Conservation (phyloP, 2,797 vertebrate genomes). For the Eremophila alpestris region DNA sequence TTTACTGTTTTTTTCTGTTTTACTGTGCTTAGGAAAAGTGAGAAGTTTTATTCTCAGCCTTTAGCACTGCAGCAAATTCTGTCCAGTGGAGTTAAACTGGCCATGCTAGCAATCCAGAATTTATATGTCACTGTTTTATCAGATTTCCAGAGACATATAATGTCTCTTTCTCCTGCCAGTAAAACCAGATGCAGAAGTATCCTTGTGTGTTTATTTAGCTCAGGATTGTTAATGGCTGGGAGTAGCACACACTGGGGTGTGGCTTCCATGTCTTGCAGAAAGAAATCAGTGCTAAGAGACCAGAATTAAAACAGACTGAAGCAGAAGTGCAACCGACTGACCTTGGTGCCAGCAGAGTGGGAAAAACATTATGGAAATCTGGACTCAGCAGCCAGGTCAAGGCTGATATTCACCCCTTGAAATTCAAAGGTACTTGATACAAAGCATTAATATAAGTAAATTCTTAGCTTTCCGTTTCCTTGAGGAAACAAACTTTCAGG, state of each 20-base stretch:
- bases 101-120: not conserved
- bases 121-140: conserved; percentile 59
- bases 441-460: not conserved
- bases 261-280: conserved; percentile 33
- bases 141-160: conserved; percentile 63
- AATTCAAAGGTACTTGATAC: conserved; percentile 14
- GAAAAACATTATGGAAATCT: not conserved
- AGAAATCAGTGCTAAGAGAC: not conserved
- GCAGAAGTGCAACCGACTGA: not conserved
- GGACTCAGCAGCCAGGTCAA: not conserved
- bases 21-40: not conserved
- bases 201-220: conserved; percentile 54
- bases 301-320: conserved; percentile 25
- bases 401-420: not conserved
- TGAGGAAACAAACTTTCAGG: conserved; percentile 39
- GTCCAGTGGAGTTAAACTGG: not conserved
- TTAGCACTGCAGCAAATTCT: not conserved
- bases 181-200: conserved; percentile 64
- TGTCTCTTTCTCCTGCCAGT: conserved; percentile 57
- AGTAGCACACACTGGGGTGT: conserved; percentile 44
- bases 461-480: conserved; percentile 10
- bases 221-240: conserved; percentile 40
- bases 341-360: not conserved
- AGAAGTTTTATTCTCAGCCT: not conserved
- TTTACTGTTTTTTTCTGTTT: not conserved